These are phyloP conservation scores for Galemys pyrenaicus DNA, from an alignment of 2,113 vertebrate species.

Conservation along the genomic window DNA sequence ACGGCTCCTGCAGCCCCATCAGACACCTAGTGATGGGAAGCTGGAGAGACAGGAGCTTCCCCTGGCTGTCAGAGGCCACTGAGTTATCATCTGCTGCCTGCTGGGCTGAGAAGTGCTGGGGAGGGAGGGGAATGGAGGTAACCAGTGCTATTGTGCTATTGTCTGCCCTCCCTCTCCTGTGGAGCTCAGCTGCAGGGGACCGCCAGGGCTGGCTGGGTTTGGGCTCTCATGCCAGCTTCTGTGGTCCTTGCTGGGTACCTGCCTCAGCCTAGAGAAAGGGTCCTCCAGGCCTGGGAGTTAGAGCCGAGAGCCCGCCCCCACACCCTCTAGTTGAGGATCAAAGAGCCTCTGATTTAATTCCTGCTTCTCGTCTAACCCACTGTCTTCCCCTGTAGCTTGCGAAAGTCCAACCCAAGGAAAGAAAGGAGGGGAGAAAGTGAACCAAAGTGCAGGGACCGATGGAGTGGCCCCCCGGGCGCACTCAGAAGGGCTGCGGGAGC, in stretches of 20 bases:
- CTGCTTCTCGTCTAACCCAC: neutral
- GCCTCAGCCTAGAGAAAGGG: neutral
- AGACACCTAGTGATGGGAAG: slow-evolving; percentile 68
- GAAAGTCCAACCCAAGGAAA: neutral
- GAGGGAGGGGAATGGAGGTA: neutral
- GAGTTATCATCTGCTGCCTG: slow-evolving; percentile 66
- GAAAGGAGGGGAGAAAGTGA: slow-evolving; percentile 3
- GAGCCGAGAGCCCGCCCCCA: neutral
- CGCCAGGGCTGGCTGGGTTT: neutral
- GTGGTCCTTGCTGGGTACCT: slow-evolving; percentile 4
- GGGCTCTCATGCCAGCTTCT: neutral
- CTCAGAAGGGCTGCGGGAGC: neutral
- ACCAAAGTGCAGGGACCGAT: neutral
- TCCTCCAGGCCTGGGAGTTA: neutral
- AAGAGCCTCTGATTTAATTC: slow-evolving; percentile 61
- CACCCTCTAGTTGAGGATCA: neutral
- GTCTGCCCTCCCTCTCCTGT: neutral
- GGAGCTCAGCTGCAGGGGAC: neutral
- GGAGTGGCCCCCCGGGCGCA: neutral
- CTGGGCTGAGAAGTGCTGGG: slow-evolving; percentile 14
- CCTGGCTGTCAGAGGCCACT: slow-evolving; percentile 38
- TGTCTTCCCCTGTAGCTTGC: slow-evolving; percentile 9
- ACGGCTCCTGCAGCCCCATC: slow-evolving; percentile 22
- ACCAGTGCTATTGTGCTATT: slow-evolving; percentile 11
- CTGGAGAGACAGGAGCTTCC: slow-evolving; percentile 37